Conservation (phyloP, 2,888 invertebrate genomes). For the Onthophagus sagittarius region DNA sequence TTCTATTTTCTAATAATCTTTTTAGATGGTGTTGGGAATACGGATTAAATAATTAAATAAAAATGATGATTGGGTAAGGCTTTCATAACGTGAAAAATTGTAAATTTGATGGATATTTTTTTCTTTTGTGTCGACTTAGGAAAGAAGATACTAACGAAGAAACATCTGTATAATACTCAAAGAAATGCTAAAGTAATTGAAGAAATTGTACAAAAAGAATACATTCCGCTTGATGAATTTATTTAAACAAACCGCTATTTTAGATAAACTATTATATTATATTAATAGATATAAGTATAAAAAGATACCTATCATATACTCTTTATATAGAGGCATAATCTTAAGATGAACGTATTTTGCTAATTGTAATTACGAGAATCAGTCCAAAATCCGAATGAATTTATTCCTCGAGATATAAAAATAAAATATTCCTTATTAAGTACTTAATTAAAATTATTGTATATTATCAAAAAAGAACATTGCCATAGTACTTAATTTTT, state of each 20-base stretch:
- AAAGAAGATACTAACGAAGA: slow-evolving; percentile 44
- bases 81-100: not conserved
- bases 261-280: not conserved
- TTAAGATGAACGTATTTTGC: not conserved
- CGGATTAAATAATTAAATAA: slow-evolving; percentile 42
- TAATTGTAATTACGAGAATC: not conserved
- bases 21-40: slow-evolving; percentile 50
- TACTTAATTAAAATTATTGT: not conserved
- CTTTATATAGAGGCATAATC: slow-evolving; percentile 1
- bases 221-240: slow-evolving; percentile 2
- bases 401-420: slow-evolving; percentile 10
- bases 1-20: slow-evolving; percentile 17
- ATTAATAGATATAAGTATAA: not conserved
- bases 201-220: slow-evolving; percentile 11
- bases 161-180: slow-evolving; percentile 39
- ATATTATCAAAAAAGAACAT: not conserved
- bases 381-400: slow-evolving; percentile 3
- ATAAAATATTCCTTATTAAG: slow-evolving; percentile 19
- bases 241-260: slow-evolving; percentile 9
- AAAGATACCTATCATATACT: not conserved
- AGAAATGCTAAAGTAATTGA: slow-evolving; percentile 4
- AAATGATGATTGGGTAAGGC: slow-evolving; percentile 28
- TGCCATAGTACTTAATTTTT: slow-evolving; percentile 22
- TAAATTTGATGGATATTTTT: slow-evolving; percentile 12
- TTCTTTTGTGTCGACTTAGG: slow-evolving; percentile 31